A percentile compares a stretch with the other conserved stretches of the same genome.
Evolutionary conservation across 1,140 invertebrate species (phyloP).

Genomic region (Drosophila neocordata): DNA sequence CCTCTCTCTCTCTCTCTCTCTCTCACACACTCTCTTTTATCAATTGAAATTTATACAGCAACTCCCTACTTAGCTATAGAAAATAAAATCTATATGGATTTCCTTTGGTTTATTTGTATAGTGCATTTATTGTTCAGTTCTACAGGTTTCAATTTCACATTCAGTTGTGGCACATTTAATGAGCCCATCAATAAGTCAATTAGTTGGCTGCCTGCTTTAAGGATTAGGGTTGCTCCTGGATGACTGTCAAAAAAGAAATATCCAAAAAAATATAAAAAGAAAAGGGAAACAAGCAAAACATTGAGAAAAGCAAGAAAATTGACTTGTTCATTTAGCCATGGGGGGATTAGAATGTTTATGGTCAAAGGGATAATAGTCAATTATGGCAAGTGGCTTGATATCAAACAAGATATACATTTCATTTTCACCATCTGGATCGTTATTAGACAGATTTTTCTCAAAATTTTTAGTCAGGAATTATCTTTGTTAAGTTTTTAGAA

Average conservation of each 20-base stretch:
- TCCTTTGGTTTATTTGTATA: constrained; percentile 35
- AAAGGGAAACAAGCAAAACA: not conserved
- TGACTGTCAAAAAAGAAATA: not conserved
- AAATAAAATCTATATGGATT: not conserved
- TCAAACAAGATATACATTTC: not conserved
- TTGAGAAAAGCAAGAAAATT: not conserved
- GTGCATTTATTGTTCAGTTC: constrained; percentile 37
- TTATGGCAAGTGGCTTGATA: not conserved
- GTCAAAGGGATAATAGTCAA: constrained; percentile 5
- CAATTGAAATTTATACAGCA: not conserved
- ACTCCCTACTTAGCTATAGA: not conserved
- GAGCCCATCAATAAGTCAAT: constrained; percentile 76
- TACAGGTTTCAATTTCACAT: constrained; percentile 36
- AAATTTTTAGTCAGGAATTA: no score
- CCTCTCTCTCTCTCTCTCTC: constrained; percentile 37
- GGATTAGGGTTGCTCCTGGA: constrained; percentile 13
- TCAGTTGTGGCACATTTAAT: constrained; percentile 52
- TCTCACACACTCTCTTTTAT: constrained; percentile 26
- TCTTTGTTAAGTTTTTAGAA: no score
- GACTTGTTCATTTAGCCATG: not conserved
- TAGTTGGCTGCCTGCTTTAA: constrained; percentile 51
- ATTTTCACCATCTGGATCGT: not conserved
- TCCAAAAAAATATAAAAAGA: not conserved
- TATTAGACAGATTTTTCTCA: no score
- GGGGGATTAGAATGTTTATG: constrained; percentile 6